These are phyloP conservation scores for Chrysoperla carnea DNA, from an alignment of 1,140 invertebrate species.

Conservation along the genomic window DNA sequence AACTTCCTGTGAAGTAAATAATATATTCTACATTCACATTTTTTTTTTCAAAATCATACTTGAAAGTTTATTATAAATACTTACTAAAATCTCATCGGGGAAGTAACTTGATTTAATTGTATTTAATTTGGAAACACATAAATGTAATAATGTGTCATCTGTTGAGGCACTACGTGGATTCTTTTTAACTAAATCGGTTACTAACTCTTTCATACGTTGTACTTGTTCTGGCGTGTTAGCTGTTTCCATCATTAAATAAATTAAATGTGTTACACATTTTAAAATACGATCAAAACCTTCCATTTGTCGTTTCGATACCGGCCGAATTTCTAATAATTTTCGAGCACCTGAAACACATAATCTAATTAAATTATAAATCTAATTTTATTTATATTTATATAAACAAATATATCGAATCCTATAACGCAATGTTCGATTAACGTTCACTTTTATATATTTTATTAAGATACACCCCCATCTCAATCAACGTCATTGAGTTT, in stretches of 20 bases:
- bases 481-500: no score
- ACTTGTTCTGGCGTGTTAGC: conserved; percentile 29
- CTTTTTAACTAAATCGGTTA: conserved; percentile 32
- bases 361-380: no score
- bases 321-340: conserved; percentile 42
- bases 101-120: conserved; percentile 62
- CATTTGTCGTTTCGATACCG: conserved; percentile 56
- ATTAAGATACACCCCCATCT: no score
- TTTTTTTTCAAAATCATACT: not conserved
- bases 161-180: conserved; percentile 52
- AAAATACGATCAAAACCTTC: conserved; percentile 68
- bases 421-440: no score
- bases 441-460: no score
- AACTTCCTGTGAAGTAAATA: conserved; percentile 30
- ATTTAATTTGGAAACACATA: conserved; percentile 61
- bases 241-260: conserved; percentile 53
- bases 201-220: conserved; percentile 21
- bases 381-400: no score
- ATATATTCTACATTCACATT: conserved; percentile 1
- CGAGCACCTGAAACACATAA: conserved; percentile 34
- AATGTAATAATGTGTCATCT: conserved; percentile 62
- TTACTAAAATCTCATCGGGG: conserved; percentile 46
- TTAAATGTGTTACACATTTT: conserved; percentile 61
- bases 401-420: no score
- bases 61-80: conserved; percentile 8